A percentile compares a stretch with the other conserved stretches of the same genome.
Evolutionary conservation across 2,888 invertebrate species (phyloP).

Genomic region (Caradrina kadenii): DNA sequence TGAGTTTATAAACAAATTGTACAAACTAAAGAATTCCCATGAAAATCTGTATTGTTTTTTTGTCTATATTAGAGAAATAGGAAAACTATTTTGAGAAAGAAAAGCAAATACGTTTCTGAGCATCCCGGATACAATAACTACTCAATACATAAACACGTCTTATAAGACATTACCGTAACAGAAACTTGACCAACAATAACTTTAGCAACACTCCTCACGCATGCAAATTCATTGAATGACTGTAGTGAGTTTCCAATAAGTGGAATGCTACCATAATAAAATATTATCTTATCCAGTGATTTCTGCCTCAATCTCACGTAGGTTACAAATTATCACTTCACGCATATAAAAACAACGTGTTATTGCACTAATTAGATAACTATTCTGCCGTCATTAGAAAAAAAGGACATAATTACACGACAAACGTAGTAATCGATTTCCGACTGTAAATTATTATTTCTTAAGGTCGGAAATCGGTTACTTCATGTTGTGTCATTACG

Average conservation of each 20-base stretch:
- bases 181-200: background rate
- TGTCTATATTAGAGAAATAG: background rate
- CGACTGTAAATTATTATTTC: too few species aligned
- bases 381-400: too few species aligned
- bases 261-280: conserved; percentile 17
- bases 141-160: background rate
- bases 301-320: conserved; percentile 24
- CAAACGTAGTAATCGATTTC: too few species aligned
- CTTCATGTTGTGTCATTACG: too few species aligned
- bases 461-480: too few species aligned
- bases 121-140: background rate
- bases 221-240: too few species aligned
- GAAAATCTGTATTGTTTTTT: background rate
- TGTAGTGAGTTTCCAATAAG: background rate
- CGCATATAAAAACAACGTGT: conserved; percentile 16
- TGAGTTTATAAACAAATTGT: background rate
- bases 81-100: background rate
- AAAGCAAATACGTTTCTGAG: too few species aligned
- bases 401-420: too few species aligned
- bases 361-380: conserved; percentile 17
- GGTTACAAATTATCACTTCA: conserved; percentile 38
- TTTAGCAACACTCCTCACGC: background rate
- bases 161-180: background rate
- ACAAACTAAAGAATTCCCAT: background rate
- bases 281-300: conserved; percentile 46